Evolutionary conservation across 2,113 vertebrate genomes (phyloP), one percentile per base, ranked within the genome.

Genomic region (Esox niger): DNA sequence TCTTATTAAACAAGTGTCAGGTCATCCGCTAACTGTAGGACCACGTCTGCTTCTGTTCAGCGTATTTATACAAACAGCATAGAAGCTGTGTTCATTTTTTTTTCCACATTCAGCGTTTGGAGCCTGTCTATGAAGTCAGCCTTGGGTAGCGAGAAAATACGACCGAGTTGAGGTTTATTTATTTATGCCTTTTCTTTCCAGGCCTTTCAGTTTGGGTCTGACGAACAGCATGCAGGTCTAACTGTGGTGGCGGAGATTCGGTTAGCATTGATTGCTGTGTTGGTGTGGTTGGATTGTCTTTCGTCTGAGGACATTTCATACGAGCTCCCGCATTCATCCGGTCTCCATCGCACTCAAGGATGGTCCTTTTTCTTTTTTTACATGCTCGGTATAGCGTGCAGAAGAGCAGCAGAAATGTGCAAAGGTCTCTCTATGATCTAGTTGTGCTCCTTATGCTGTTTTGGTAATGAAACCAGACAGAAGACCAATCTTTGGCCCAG

Each of bases 241-340:
- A 75, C 80, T 73, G 82, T 79, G 84, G 84, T 80, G 77, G 83
- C 54, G 2, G 70, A 67, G 86, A 90, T 84, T 59, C 74, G 52
- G 87, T 90, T 90, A 90, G 88, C 88, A 90, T 90, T 84, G 88
- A 90, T 88, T 74, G 83, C 80, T 84, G 85, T 83, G 86, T 88
- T 78, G 87, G 83, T 88, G 87, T 68, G 86, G 86, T 87, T 77
- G 86, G 86, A 83, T 86, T 84, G 84, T 83, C 79, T 80, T 62
- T 81, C 75, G 82, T 83, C 82, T 82, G 76, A 84, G 82, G 80
- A 79, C 84, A 58, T 85, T 84, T 85, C 82, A 84, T 79, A 81
- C 64, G 64, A 85, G 84, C 82, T 76, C 84, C 69, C 80, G 77
- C 87, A 90, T 88, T 86, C 66, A 83, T 61, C 83, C 84, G 81